phyloP scores from a whole-genome alignment of 2,888 invertebrate species.

The Dasysyrphus tricinctus region DNA sequence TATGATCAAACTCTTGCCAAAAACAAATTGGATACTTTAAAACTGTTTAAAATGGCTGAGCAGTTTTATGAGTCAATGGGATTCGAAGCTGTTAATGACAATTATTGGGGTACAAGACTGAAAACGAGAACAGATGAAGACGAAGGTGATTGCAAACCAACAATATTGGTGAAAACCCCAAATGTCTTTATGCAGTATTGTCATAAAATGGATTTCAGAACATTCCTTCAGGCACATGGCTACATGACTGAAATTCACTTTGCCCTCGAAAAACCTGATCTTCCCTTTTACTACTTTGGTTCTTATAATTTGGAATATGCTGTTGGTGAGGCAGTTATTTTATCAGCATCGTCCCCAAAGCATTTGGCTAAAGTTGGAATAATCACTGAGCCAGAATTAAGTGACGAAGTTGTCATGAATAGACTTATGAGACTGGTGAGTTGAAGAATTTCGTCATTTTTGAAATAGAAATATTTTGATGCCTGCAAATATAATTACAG shows the following conservation, averaged over 20 bases:
- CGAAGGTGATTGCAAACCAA: slow-evolving; percentile 42
- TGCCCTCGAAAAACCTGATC: slow-evolving; percentile 42
- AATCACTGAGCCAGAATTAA: neutral
- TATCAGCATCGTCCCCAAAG: slow-evolving; percentile 58
- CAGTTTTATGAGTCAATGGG: slow-evolving; percentile 53
- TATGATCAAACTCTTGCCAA: neutral
- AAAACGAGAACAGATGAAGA: slow-evolving; percentile 1
- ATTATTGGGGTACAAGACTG: slow-evolving; percentile 7
- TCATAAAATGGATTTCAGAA: slow-evolving; percentile 61
- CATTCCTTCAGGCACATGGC: slow-evolving; percentile 70
- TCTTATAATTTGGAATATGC: slow-evolving; percentile 49
- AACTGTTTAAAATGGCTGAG: slow-evolving; percentile 17
- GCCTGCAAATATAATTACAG: neutral
- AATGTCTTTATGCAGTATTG: slow-evolving; percentile 57
- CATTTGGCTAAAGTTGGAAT: slow-evolving; percentile 39
- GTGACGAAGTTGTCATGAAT: slow-evolving; percentile 40
- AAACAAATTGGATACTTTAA: neutral
- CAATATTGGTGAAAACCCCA: slow-evolving; percentile 4
- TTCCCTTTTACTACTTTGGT: slow-evolving; percentile 55
- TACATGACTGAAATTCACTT: slow-evolving; percentile 58
- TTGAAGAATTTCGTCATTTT: neutral
- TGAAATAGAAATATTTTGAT: neutral
- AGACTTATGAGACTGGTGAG: slow-evolving; percentile 56
- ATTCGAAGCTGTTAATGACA: slow-evolving; percentile 14
- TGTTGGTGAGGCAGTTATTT: slow-evolving; percentile 61